These are phyloP conservation scores for Odocoileus hemionus DNA, from an alignment of 2,113 vertebrate genomes.

Conservation along the genomic window DNA sequence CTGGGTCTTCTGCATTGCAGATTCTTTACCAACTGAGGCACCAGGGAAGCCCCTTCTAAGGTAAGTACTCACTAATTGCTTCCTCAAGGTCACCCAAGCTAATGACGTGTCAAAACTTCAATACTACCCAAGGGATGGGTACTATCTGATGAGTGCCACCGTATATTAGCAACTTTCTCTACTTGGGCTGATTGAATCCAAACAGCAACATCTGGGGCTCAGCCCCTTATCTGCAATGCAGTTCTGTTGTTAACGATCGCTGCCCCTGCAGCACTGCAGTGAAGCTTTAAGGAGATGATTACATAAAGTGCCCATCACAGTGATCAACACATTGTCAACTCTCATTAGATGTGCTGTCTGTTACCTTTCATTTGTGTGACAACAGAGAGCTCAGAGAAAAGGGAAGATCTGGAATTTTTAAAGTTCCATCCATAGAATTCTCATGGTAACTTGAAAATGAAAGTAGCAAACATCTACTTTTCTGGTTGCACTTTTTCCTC, in stretches of 20 bases:
- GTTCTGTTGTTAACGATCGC: neutral
- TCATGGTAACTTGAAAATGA: neutral
- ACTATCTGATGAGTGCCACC: neutral
- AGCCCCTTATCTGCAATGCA: neutral
- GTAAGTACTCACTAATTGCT: neutral
- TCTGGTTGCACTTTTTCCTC: neutral
- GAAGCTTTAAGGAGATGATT: neutral
- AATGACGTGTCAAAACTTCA: neutral
- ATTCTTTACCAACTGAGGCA: neutral
- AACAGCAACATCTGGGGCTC: neutral
- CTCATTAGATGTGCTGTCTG: neutral
- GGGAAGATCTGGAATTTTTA: neutral
- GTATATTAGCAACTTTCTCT: neutral
- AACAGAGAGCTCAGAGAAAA: neutral
- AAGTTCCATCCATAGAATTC: neutral
- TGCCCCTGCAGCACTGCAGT: neutral
- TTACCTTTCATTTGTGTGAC: constrained; percentile 12
- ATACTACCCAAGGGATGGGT: neutral
- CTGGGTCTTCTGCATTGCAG: neutral
- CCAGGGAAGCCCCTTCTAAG: neutral
- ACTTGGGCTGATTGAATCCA: neutral
- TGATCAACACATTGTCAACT: neutral
- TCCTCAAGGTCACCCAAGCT: neutral
- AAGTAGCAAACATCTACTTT: neutral
- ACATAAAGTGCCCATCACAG: neutral